These are phyloP conservation scores for Tribolium castaneum DNA, from an alignment of 1,140 invertebrate genomes.

Conservation along the genomic window DNA sequence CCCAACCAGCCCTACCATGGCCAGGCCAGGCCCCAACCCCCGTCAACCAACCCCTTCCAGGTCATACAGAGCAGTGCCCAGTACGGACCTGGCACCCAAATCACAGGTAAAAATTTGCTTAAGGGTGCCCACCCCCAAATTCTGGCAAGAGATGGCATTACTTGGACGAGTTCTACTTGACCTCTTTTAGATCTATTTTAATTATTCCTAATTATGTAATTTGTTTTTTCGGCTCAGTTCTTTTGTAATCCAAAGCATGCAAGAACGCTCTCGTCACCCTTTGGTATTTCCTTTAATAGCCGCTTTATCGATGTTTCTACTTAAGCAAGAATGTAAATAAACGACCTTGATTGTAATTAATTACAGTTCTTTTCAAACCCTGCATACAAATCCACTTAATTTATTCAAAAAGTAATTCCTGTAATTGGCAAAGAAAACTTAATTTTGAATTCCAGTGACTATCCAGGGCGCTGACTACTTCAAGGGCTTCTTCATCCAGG, in stretches of 20 bases:
- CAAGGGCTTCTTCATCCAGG: conserved; percentile 85
- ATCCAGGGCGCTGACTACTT: conserved; percentile 72
- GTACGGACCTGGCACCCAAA: conserved; percentile 74
- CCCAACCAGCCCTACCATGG: conserved; percentile 82
- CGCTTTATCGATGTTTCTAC: neutral
- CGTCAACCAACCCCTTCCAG: conserved; percentile 73
- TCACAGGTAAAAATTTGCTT: conserved; percentile 67
- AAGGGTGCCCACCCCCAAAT: neutral
- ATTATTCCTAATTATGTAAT: neutral
- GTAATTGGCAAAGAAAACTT: neutral
- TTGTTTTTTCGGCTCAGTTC: neutral
- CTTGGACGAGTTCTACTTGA: neutral
- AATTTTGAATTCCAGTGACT: conserved; percentile 67
- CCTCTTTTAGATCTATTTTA: neutral
- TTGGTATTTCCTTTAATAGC: neutral
- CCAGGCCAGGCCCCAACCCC: conserved; percentile 72
- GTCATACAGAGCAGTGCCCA: conserved; percentile 71
- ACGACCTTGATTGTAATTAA: neutral
- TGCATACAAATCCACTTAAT: too few species aligned
- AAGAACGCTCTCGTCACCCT: neutral
- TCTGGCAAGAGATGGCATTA: neutral
- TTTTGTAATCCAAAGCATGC: neutral
- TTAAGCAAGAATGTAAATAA: neutral
- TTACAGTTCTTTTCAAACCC: too few species aligned
- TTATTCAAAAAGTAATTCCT: neutral